Evolutionary conservation across 2,113 vertebrate species (phyloP), one percentile per base, ranked within the genome.

Genomic region (Corythaeola cristata): DNA sequence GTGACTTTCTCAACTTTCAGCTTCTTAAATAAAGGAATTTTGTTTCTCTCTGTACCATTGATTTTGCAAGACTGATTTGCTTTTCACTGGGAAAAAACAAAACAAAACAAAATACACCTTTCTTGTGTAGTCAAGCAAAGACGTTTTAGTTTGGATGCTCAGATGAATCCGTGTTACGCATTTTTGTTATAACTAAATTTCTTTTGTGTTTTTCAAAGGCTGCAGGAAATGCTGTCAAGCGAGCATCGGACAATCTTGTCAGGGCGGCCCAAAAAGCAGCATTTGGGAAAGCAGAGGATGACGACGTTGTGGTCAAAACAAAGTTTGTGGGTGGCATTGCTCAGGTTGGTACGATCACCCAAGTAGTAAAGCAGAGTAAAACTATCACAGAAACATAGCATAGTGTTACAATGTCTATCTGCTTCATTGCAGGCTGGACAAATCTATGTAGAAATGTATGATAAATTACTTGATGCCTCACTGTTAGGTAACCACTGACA

Each of bases 281-380:
- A 0, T 99, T 99, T 93, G 99, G 99, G 85, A 99, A 99, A 97
- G 98, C 98, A 0, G 99, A 99, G 15, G 99, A 99, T 13, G 98
- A 99, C 8, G 99, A 98, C 0, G 98, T 99, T 13, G 99, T 99
- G 63, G 99, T 99, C 58, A 99, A 99, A 98, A 99, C 99, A 3
- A 99, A 99, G 97, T 99, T 99, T 67, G 99, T 99, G 27, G 99
- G 99, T 60, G 99, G 99, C 95, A 99, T 99, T 12, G 99, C 99
- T 97, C 99, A 99, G 99, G 99, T 99, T 76, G 96, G 98, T 98
- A 63, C 39, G 45, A 50, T 73, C 50, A 30, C 24, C 30, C 32
- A 62, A 55, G 28, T 73, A 60, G 10, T 49, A 35, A 35, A 73
- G 39, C 52, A 49, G 60, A 60, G 47, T 37, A 62, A 69, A 93